Evolutionary conservation across 1,140 invertebrate genomes (phyloP).

Genomic region (Rhagoletis zephyria): DNA sequence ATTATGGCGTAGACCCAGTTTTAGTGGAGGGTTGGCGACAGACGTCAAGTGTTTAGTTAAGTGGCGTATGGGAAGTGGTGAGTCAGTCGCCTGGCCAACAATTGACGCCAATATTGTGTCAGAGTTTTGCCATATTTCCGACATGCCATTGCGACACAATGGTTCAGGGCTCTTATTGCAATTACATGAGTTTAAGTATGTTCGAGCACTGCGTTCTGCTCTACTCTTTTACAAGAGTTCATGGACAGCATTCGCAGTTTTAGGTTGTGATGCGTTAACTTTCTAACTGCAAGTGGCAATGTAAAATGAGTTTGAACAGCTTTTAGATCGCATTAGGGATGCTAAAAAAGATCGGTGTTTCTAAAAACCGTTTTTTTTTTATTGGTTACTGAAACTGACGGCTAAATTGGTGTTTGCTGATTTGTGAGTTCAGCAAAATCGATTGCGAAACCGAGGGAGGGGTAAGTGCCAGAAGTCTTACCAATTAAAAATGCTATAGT

Average conservation of each 20-base stretch:
- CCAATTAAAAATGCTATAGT: too few relatives aligned
- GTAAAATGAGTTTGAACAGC: too few relatives aligned
- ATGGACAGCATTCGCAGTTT: background rate
- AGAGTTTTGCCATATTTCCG: constrained; percentile 28
- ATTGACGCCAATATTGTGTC: constrained; percentile 41
- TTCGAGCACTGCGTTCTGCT: background rate
- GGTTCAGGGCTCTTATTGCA: background rate
- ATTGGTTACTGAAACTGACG: too few relatives aligned
- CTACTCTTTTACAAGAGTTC: background rate
- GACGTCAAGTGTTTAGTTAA: background rate
- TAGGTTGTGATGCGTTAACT: background rate
- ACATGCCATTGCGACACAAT: constrained; percentile 33
- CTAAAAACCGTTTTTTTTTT: too few relatives aligned
- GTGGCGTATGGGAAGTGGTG: background rate
- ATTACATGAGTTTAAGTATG: background rate
- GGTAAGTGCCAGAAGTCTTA: too few relatives aligned
- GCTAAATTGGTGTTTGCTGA: too few relatives aligned
- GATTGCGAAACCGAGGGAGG: too few relatives aligned
- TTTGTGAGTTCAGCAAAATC: too few relatives aligned
- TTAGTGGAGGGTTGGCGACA: constrained; percentile 13
- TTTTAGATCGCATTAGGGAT: too few relatives aligned
- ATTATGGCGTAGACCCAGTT: constrained; percentile 24
- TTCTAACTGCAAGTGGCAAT: background rate
- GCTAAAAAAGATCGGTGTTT: too few relatives aligned
- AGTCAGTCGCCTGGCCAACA: background rate